phyloP scores from a whole-genome alignment of 2,113 vertebrate species.

The Beaufortia kweichowensis region DNA sequence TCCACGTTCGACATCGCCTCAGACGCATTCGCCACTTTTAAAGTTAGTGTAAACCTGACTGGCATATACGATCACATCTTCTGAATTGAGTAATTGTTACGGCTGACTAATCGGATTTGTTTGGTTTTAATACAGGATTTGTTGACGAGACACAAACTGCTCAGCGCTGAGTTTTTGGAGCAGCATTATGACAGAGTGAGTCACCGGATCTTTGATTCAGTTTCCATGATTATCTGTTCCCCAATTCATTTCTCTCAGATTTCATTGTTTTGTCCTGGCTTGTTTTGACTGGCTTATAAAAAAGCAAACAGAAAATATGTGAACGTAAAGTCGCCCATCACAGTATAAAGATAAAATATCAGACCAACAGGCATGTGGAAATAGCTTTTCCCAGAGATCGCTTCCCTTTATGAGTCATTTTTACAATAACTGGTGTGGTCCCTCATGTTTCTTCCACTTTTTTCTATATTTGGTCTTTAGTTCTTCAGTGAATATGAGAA shows the following conservation, averaged over 20 bases:
- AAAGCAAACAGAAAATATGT: neutral
- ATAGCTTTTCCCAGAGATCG: neutral
- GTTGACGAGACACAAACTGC: constrained; percentile 91
- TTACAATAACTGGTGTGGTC: too few species aligned
- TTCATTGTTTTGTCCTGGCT: neutral
- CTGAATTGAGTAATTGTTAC: neutral
- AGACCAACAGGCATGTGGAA: too few species aligned
- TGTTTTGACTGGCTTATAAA: neutral
- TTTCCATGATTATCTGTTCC: neutral
- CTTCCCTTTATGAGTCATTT: neutral
- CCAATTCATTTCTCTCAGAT: neutral
- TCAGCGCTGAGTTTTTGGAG: constrained; percentile 91
- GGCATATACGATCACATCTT: neutral
- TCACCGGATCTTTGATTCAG: neutral
- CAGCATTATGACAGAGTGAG: constrained; percentile 92
- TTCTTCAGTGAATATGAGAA: constrained; percentile 39
- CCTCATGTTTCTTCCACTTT: too few species aligned
- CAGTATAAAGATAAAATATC: too few species aligned
- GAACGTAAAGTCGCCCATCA: neutral
- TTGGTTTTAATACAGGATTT: constrained; percentile 79
- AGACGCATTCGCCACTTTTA: constrained; percentile 97
- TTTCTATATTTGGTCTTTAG: neutral
- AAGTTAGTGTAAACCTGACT: constrained; percentile 74
- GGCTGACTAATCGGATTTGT: neutral
- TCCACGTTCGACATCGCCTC: constrained; percentile 98